phyloP scores from a whole-genome alignment of 2,113 vertebrate genomes.

The Urocitellus parryii region DNA sequence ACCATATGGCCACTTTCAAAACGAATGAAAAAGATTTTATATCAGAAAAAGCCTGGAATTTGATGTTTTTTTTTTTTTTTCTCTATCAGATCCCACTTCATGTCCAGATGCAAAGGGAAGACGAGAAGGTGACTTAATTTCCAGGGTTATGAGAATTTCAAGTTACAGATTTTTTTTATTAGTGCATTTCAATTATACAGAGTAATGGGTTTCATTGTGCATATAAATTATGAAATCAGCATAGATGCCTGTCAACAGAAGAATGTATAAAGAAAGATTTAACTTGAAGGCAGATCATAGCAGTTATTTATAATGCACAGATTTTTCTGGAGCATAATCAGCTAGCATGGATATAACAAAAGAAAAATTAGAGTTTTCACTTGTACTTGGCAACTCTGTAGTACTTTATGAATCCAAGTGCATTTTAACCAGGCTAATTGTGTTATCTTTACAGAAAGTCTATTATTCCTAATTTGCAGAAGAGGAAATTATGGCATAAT shows the following conservation, averaged over 20 bases:
- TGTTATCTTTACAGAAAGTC: slow-evolving; percentile 43
- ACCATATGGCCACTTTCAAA: background rate
- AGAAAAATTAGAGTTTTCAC: slow-evolving; percentile 30
- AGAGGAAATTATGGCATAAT: slow-evolving; percentile 49
- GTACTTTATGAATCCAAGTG: slow-evolving; percentile 6
- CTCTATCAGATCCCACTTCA: background rate
- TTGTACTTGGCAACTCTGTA: background rate
- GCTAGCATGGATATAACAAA: background rate
- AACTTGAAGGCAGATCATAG: background rate
- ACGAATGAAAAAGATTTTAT: background rate
- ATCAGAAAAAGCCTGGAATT: background rate
- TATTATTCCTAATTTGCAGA: slow-evolving; percentile 55
- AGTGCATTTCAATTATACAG: background rate
- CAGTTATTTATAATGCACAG: background rate
- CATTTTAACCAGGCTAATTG: slow-evolving; percentile 51
- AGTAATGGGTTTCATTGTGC: background rate
- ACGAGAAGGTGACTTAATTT: background rate
- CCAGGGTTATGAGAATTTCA: background rate
- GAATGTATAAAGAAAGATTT: background rate
- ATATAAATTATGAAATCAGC: background rate
- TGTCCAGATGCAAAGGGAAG: background rate
- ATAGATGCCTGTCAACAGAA: background rate
- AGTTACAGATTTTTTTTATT: background rate
- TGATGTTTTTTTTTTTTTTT: background rate
- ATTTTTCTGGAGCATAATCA: background rate